Evolutionary conservation across 2,888 invertebrate species (phyloP), one percentile per base, ranked within the genome.

Genomic region (Meloe dianella): DNA sequence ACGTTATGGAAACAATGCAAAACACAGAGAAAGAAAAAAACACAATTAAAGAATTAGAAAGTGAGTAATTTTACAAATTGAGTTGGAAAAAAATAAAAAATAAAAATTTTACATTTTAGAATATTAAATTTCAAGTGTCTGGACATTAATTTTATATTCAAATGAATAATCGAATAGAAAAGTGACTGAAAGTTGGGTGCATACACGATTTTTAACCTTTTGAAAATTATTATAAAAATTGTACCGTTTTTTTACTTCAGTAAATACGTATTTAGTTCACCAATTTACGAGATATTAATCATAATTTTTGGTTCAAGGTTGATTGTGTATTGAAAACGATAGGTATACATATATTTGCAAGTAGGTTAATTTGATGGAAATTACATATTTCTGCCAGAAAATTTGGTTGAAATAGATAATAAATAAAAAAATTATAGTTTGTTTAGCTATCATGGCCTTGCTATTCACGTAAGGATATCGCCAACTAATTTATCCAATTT

Each of bases 251-350:
- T 51, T 24, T 12, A 47, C 4, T 24, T 24, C 20, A 47, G 17
- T 20, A 47, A 47, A 17, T 20, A 8, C 2, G n/a, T n/a, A 20
- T 51, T 51, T 51, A 24, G 22, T 22, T 24, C 24, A 24, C 24
- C n/a, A n/a, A 12, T 24, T 22, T 24, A 51, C 1, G 12, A 27
- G 27, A 27, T 27, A 54, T 54, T 12, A 54, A 24, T 54, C 22
- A 51, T 51, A 51, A 51, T 54, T 54, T 54, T 54, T 54, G 54
- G 54, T 8, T 27, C 54, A 54, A 54, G 54, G 54, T 24, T 27
- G 14, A 20, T 20, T 1, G 12, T 41, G 41, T 41, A 17, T n/a
- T 17, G 41, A 8, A 41, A 41, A 32, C 2, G 41, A 47, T 47
- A 47, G 2, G 17, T n/a, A 12, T 3, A 5, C 17, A 17, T 14